Evolutionary conservation across 2,888 invertebrate species (phyloP), one percentile per base, ranked within the genome.

Genomic region (Timema podura): DNA sequence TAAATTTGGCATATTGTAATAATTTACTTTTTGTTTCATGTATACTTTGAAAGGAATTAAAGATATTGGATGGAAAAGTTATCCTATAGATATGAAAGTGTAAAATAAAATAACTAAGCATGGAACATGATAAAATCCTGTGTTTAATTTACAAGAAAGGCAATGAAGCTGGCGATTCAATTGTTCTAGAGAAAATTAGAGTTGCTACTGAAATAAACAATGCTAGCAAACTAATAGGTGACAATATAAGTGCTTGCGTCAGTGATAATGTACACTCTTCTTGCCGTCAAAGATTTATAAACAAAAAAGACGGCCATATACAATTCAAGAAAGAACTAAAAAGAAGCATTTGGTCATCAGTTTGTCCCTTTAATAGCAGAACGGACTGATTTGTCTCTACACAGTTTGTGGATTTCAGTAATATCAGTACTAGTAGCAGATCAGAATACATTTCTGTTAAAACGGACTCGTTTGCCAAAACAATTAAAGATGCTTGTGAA

Each of bases 351-450:
- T 15, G 15, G 7, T 54, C 54, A 54, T 54, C 5, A 54, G 5
- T 54, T 54, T 16, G 54, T 5, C n/a, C n/a, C 54, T 30, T 54
- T 11, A 5, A 54, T 15, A 15, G 16, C 7, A n/a, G 16, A 54
- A 11, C 5, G 7, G n/a, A 16, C n/a, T 54, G n/a, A 15, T 11
- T 54, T 54, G 3, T 13, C 10, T 54, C 5, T 57, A n/a, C 15
- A 57, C 57, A 57, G 57, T 57, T 57, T 57, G n/a, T 57, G 57
- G 15, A 57, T n/a, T 57, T 57, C 57, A 57, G 57, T 13, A 57
- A 57, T 57, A n/a, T n/a, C n/a, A n/a, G n/a, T 3, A 57, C n/a
- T n/a, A 30, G 57, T 57, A n/a, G 9, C 15, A n/a, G 15, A 54
- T 54, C 54, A 54, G 54, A 54, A 54, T 57, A n/a, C 57, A 7